Base-by-base conservation (phyloP, 2,797 vertebrate species). In the Lepilemur septentrionalis region DNA sequence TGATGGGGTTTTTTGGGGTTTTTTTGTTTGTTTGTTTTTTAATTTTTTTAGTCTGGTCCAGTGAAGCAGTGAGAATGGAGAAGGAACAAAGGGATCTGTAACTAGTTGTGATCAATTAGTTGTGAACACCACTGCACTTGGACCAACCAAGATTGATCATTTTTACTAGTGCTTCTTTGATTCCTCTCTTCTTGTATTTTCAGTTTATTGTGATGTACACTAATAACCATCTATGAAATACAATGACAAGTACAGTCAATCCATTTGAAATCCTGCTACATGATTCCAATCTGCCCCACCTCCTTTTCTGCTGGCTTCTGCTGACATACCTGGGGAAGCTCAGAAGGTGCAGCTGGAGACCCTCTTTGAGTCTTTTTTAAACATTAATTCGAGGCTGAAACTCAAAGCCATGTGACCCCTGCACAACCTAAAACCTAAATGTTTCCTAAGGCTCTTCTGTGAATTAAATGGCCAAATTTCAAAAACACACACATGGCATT, bases 401-500 rank as follows among this genome's bases (percentile, higher is more conserved):
- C 84, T 97, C 96, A 97, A 95, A 97, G 95, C 93, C 89, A 52
- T 79, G 63, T 91, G 96, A 97, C 94, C 82, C 46, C 80, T 72
- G 55, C 57, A 89, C 78, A 80, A 97, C 86, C 96, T 87, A 67
- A 96, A 96, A 89, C 94, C 95, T 95, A 55, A 81, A 95, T 80
- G 85, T 89, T 84, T 89, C 96, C 91, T 91, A 93, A 93, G 89
- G 93, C 79, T 97, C 93, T 84, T 84, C 93, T 94, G 75, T 95
- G 93, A 97, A 94, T 94, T 97, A 89, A 97, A 93, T 88, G 93
- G 76, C 93, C 94, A 92, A 17, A 73, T 94, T 96, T 93, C 83
- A 97, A 88, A 94, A 70, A 86, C 48, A 94, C 5, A 1, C 86
- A 76, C 88, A 48, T 28, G 76, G 92, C 95, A 94, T 97, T 95